Evolutionary conservation across 1,140 invertebrate genomes (phyloP), one percentile per base, ranked within the genome.

Genomic region (Nasonia longicornis): DNA sequence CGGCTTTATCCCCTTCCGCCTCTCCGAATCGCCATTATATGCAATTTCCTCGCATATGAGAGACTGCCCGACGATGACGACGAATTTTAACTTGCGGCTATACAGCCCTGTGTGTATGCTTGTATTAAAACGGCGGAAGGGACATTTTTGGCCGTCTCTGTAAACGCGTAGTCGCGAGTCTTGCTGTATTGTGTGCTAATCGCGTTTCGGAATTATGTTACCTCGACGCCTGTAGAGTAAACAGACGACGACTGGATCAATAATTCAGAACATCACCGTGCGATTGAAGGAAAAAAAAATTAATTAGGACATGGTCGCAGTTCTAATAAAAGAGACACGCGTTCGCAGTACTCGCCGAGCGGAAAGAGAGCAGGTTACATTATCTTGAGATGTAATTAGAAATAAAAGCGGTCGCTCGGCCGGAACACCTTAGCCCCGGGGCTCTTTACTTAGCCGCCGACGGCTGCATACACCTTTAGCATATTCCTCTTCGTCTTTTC

Each of bases 381-480:
- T 87, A 87, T 85, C 85, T 87, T 74, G 85, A 86, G 85, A 87
- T 80, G 84, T 84, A 87, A 87, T 87, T 87, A 87, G 85, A 86
- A 87, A 87, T 86, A 85, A 87, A 85, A 85, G 84, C 80, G 77
- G 76, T 77, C 22, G 74, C 81, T 83, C 74, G 80, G 14, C 42
- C 45, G n/a, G 74, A 67, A 64, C 77, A 48, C 52, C 64, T 16
- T 70, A 22, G 22, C 75, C 72, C 35, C 22, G 16, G 35, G 58
- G 66, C 78, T 82, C 69, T 71, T 66, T 73, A 82, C 78, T 31
- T 80, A 80, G 74, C 81, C 81, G 74, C 73, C 26, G 35, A 11
- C 29, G 16, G 22, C 29, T 0, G 8, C 8, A 14, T 31, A 67
- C 14, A 52, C 77, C 63, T 82, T 78, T 66, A 82, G n/a, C 81